phyloP scores from a whole-genome alignment of 2,888 invertebrate species.

The Diplolepis rosae region DNA sequence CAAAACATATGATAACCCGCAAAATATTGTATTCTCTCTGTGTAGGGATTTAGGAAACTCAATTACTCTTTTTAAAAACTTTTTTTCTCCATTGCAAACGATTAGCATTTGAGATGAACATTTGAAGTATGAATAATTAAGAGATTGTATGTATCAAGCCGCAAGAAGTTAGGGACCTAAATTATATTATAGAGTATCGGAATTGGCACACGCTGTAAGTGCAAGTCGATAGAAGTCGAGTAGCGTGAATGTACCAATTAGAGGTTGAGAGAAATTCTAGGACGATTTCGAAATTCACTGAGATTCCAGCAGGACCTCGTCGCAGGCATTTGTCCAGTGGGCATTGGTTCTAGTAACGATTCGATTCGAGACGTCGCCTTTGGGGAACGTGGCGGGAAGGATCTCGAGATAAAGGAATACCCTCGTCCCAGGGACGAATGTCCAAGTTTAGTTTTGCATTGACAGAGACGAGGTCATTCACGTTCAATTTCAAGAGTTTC shows the following conservation, averaged over 20 bases:
- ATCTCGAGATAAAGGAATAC: constrained; percentile 38
- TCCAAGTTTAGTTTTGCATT: constrained; percentile 45
- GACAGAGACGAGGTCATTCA: constrained; percentile 9
- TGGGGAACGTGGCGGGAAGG: too few species aligned
- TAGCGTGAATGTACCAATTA: constrained; percentile 69
- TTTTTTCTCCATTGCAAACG: too few species aligned
- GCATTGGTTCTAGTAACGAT: constrained; percentile 62
- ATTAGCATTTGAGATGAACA: too few species aligned
- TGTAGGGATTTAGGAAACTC: too few species aligned
- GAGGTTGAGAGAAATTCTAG: constrained; percentile 69
- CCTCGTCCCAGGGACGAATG: constrained; percentile 35
- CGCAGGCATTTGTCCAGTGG: constrained; percentile 68
- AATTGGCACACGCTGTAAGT: constrained; percentile 29
- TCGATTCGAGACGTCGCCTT: constrained; percentile 60
- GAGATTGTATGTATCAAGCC: background rate
- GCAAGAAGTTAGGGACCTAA: constrained; percentile 17
- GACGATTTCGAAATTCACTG: constrained; percentile 64
- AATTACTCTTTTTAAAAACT: too few species aligned
- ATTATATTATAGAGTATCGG: constrained; percentile 27
- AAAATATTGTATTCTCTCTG: too few species aligned
- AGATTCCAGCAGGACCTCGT: constrained; percentile 69
- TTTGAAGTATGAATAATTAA: background rate
- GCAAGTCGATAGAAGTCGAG: constrained; percentile 37
- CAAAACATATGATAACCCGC: too few species aligned
- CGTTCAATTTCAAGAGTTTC: background rate